A percentile compares a stretch with the other conserved stretches of the same genome.
These are phyloP conservation scores for Fulmarus glacialis DNA, from an alignment of 2,113 vertebrate species.

Conservation along the genomic window DNA sequence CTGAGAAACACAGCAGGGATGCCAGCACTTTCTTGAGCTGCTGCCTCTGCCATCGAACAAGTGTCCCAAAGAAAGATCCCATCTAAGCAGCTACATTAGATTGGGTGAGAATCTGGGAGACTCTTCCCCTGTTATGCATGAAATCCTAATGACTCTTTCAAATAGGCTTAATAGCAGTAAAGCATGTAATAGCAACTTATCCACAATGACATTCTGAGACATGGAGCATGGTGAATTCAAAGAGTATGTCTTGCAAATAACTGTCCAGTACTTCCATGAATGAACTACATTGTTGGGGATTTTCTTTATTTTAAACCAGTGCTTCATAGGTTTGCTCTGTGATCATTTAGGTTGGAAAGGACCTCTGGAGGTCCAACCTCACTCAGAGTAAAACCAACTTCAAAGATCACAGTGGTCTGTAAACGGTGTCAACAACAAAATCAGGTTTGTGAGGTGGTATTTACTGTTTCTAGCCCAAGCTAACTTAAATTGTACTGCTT, in stretches of 20 bases:
- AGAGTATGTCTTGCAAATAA: not conserved
- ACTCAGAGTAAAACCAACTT: not conserved
- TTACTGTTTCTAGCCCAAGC: not conserved
- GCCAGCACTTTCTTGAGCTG: not conserved
- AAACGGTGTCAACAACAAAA: not conserved
- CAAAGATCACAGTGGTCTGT: not conserved
- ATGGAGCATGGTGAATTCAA: not conserved
- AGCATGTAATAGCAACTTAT: not conserved
- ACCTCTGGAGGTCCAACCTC: not conserved
- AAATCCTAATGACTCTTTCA: not conserved
- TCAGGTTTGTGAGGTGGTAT: not conserved
- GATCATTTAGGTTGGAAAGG: not conserved
- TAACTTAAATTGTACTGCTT: not conserved
- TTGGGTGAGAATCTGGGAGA: not conserved
- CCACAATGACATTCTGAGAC: not conserved
- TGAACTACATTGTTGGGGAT: not conserved
- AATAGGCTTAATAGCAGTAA: not conserved
- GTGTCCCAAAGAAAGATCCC: not conserved
- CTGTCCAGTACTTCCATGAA: not conserved
- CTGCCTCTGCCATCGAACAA: not conserved
- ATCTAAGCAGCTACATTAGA: not conserved
- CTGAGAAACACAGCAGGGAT: not conserved
- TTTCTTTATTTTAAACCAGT: not conserved
- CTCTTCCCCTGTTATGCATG: not conserved
- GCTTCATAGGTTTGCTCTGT: not conserved